Evolutionary conservation across 2,888 invertebrate genomes (phyloP).

Genomic region (Drosophila emarginata): DNA sequence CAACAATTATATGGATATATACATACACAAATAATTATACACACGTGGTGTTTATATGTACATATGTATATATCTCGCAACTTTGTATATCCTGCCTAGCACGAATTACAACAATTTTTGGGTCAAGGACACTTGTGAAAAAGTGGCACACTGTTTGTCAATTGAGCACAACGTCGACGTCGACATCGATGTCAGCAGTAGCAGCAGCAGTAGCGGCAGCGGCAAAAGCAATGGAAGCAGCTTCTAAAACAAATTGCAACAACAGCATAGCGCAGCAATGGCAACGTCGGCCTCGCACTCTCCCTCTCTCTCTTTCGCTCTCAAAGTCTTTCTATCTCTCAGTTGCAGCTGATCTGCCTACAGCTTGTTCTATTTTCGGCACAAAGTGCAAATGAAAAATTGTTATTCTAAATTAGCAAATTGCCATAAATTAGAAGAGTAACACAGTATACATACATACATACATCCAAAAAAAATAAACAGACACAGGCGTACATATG

Average conservation of each 20-base stretch:
- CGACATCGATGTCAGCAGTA: slow-evolving; percentile 7
- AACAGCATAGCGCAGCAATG: slow-evolving; percentile 1
- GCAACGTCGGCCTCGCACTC: not conserved
- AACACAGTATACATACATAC: not conserved
- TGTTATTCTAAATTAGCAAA: slow-evolving; percentile 57
- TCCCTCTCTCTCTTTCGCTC: not conserved
- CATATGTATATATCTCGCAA: not conserved
- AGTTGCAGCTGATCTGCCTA: slow-evolving; percentile 20
- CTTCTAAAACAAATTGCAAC: slow-evolving; percentile 52
- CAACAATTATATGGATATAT: not conserved
- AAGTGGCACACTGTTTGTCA: slow-evolving; percentile 55
- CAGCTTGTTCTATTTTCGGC: slow-evolving; percentile 51
- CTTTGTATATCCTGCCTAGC: not conserved
- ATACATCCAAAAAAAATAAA: not conserved
- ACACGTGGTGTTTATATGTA: not conserved
- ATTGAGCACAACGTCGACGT: slow-evolving; percentile 33
- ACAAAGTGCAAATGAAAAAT: slow-evolving; percentile 55
- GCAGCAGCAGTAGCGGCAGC: slow-evolving; percentile 30
- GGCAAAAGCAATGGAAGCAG: slow-evolving; percentile 41
- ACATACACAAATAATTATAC: not conserved
- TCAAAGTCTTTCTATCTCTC: not conserved
- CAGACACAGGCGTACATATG: not conserved
- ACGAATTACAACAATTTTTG: slow-evolving; percentile 44
- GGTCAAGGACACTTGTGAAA: slow-evolving; percentile 66
- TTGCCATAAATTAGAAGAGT: slow-evolving; percentile 34